phyloP scores from a whole-genome alignment of 2,888 invertebrate genomes.

The Seladonia tumulorum region DNA sequence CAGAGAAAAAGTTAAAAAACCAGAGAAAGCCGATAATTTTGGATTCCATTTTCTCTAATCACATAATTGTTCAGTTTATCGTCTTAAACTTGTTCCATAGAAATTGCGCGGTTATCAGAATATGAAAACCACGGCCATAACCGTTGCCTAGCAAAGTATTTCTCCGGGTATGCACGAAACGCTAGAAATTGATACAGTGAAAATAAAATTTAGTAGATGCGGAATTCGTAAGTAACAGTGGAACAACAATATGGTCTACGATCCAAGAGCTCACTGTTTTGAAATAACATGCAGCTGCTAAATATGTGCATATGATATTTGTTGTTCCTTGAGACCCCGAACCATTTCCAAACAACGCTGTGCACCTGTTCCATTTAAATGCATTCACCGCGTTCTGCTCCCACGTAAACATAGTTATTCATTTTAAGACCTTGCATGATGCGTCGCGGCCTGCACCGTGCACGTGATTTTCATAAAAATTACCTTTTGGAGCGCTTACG shows the following conservation, averaged over 20 bases:
- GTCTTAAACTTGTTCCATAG: background rate
- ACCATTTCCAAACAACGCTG: constrained; percentile 71
- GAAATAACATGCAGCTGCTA: constrained; percentile 74
- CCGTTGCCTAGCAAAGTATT: constrained; percentile 9
- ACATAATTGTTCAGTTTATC: background rate
- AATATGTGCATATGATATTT: constrained; percentile 79
- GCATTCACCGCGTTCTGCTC: constrained; percentile 64
- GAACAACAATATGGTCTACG: constrained; percentile 67
- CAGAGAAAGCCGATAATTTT: too few species aligned
- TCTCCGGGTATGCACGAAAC: background rate
- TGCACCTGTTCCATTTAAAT: constrained; percentile 69
- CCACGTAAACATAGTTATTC: constrained; percentile 70
- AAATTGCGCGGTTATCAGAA: background rate
- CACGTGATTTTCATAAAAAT: background rate
- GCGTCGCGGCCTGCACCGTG: too few species aligned
- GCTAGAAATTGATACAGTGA: constrained; percentile 42
- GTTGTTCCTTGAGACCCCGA: constrained; percentile 66
- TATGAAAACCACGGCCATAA: background rate
- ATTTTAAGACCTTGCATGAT: constrained; percentile 30
- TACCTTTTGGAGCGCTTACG: background rate
- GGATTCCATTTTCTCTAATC: too few species aligned
- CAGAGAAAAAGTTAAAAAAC: too few species aligned
- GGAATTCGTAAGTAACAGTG: constrained; percentile 46
- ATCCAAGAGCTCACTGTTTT: constrained; percentile 72
- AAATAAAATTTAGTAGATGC: constrained; percentile 46